Base-by-base conservation (phyloP, 2,797 vertebrate genomes). In the Morelia viridis region DNA sequence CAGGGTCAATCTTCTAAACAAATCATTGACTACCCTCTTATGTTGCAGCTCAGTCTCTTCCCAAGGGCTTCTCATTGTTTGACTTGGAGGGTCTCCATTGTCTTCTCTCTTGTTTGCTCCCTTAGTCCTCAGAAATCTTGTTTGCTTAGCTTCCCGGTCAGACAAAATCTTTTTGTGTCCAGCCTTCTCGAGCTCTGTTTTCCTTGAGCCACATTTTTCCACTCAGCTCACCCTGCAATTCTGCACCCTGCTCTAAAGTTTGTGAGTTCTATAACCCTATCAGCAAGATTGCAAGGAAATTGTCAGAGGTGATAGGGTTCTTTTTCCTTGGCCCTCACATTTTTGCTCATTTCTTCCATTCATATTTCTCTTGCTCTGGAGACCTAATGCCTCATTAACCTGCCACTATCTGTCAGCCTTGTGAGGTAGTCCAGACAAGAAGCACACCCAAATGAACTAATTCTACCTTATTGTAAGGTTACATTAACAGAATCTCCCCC, bases 51-150 rank as follows among this genome's bases (percentile, higher is more conserved):
- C 58, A 88, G 41, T 31, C 89, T 24, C 7, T 58, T 90, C 68
- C 89, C 85, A 87, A 87, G 68, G 35, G 7, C 35, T 65, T 12
- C 10, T 13, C 41, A 83, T 88, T 92, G 92, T 92, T 88, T 90
- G 65, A 2, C 6, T 26, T 90, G 85, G 89, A 92, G 89, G 46
- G 58, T 64, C 85, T 90, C 68, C 85, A 90, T 92, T 92, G 68
- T 92, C 10, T 22, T 41, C 11, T 10, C 57, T 15, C 84, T 41
- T 90, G 62, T 90, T 87, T 87, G 84, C 65, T 92, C 53, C 68
- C 87, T 57, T 53, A 1, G n/a, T 84, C 89, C 87, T 84, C 89
- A 64, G 46, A 64, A 68, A 89, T 64, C 89, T 50, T 88, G 85
- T 92, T 92, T 90, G 85, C 80, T 90, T 46, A 83, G 85, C 50